These are phyloP conservation scores for Lophotriccus pileatus DNA, from an alignment of 2,797 vertebrate species.

Conservation along the genomic window DNA sequence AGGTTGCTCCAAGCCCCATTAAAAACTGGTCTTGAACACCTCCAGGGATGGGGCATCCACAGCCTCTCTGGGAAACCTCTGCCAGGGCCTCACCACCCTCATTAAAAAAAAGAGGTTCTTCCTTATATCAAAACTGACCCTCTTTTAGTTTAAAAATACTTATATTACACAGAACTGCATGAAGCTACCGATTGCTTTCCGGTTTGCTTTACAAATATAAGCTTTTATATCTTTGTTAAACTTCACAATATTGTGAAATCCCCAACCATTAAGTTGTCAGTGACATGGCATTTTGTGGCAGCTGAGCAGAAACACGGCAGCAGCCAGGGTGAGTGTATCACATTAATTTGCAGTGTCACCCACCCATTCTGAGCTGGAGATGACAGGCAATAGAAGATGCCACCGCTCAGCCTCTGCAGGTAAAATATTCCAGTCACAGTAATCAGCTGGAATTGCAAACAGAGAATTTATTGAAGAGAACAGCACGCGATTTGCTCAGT, in stretches of 20 bases:
- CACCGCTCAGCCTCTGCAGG: neutral
- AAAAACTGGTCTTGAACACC: neutral
- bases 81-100: neutral
- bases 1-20: neutral
- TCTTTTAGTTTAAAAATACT: neutral
- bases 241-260: slow-evolving; percentile 39
- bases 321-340: neutral
- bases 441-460: neutral
- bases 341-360: neutral
- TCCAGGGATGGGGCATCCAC: neutral
- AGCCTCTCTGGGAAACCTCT: neutral
- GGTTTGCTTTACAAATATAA: neutral
- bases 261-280: neutral
- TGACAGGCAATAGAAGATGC: neutral
- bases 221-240: neutral
- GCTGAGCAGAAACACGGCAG: neutral
- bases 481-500: neutral
- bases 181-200: neutral
- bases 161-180: neutral
- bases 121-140: neutral
- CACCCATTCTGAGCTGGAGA: neutral
- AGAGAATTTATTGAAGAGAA: neutral
- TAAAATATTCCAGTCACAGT: neutral
- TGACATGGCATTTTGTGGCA: neutral
- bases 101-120: neutral